phyloP scores from a whole-genome alignment of 64 coral and sea anemone genomes.

The Hydrozoanthus tunicans region DNA sequence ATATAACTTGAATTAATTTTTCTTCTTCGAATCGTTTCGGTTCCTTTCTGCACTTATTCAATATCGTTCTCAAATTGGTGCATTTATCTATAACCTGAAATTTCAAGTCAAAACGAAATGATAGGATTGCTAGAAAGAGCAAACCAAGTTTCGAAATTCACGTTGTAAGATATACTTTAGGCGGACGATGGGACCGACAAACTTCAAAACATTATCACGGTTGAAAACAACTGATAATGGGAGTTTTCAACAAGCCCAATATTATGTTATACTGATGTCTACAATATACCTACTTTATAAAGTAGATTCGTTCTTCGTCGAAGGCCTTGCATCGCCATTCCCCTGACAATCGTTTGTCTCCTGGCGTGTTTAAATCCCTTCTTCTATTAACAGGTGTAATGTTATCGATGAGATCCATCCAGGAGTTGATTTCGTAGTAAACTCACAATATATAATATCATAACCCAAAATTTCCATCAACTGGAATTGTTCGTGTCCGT shows the following conservation, averaged over 20 bases:
- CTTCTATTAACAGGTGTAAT: slow-evolving; percentile 26
- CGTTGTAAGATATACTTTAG: background rate
- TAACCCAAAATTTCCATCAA: background rate
- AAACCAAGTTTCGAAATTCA: background rate
- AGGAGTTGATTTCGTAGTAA: background rate
- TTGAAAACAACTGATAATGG: slow-evolving; percentile 2
- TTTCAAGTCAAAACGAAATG: background rate
- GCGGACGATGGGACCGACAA: background rate
- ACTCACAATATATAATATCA: slow-evolving; percentile 27
- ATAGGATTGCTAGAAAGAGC: background rate
- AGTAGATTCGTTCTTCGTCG: slow-evolving; percentile 29
- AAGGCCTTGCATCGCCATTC: slow-evolving; percentile 34
- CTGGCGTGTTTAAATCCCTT: background rate
- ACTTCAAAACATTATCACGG: slow-evolving; percentile 30
- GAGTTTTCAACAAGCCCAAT: background rate
- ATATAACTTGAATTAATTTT: background rate
- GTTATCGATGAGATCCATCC: slow-evolving; percentile 47
- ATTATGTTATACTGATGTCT: background rate
- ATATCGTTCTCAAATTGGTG: background rate
- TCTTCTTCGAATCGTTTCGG: background rate
- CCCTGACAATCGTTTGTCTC: background rate
- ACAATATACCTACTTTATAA: slow-evolving; percentile 44
- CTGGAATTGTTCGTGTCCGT: slow-evolving; percentile 17
- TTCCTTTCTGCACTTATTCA: background rate
- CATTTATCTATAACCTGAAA: background rate